Evolutionary conservation across 2,888 invertebrate species (phyloP).

Genomic region (Tineola bisselliella): DNA sequence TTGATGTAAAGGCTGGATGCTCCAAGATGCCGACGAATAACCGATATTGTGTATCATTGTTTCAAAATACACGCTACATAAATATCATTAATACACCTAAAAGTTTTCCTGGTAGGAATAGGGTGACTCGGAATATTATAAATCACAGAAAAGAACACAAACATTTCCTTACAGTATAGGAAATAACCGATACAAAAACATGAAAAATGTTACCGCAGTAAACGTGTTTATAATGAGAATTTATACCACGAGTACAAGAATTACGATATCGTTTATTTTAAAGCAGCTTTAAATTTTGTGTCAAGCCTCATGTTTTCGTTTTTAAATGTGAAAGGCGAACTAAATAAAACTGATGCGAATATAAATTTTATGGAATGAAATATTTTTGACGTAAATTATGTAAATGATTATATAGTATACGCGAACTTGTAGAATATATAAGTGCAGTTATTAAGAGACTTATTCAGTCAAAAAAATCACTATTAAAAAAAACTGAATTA

Average conservation of each 20-base stretch:
- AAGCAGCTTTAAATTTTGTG: not conserved
- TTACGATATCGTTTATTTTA: slow-evolving; percentile 1
- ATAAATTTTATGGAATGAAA: not conserved
- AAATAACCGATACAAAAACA: not conserved
- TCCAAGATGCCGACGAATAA: not conserved
- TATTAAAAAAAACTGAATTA: no score
- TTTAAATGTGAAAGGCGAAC: not conserved
- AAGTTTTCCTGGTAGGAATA: not conserved
- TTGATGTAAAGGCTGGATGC: no score
- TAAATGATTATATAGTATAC: no score
- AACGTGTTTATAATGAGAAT: not conserved
- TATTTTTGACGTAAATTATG: no score
- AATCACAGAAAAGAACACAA: not conserved
- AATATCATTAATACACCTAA: not conserved
- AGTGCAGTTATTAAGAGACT: no score
- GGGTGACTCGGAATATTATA: not conserved
- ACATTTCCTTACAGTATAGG: not conserved
- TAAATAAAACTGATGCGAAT: not conserved
- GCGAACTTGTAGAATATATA: no score
- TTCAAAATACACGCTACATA: not conserved
- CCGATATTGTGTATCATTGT: not conserved
- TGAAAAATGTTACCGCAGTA: not conserved
- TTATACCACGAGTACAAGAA: not conserved
- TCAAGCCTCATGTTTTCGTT: not conserved
- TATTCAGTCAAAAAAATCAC: no score